A percentile compares a stretch with the other conserved stretches of the same genome.
These are phyloP conservation scores for Dendrophyllia cribrosa DNA, from an alignment of 64 coral and sea anemone genomes.

Conservation along the genomic window DNA sequence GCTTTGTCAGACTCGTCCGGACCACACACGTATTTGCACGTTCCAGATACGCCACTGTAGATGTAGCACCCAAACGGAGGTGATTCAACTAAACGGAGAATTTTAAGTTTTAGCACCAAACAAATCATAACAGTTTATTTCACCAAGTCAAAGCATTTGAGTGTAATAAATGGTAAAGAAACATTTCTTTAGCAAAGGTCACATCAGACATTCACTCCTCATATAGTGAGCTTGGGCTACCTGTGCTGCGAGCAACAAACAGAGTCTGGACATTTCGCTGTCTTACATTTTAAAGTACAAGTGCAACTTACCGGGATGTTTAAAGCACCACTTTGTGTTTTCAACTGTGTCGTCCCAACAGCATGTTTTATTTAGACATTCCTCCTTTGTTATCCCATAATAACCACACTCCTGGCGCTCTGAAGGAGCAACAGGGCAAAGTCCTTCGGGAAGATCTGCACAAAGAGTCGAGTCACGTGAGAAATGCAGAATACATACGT, in stretches of 20 bases:
- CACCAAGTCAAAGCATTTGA: too few relatives aligned
- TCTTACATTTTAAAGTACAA: not conserved
- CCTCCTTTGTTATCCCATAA: constrained; percentile 15
- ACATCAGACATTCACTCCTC: too few relatives aligned
- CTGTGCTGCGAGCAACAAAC: too few relatives aligned
- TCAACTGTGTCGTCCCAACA: constrained; percentile 51
- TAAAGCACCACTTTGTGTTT: constrained; percentile 44
- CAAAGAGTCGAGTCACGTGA: too few relatives aligned
- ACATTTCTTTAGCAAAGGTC: too few relatives aligned
- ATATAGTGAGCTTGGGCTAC: too few relatives aligned
- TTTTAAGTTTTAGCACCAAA: too few relatives aligned
- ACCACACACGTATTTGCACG: not conserved
- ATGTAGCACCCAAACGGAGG: not conserved
- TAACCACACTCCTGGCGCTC: constrained; percentile 59
- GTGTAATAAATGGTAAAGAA: too few relatives aligned
- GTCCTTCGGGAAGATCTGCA: not conserved
- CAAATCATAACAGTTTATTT: too few relatives aligned
- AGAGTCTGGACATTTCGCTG: too few relatives aligned
- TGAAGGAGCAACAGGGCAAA: constrained; percentile 47
- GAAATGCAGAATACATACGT: too few relatives aligned
- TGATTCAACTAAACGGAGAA: not conserved
- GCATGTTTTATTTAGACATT: constrained; percentile 28
- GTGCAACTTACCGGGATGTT: not conserved
- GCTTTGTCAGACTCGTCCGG: not conserved
- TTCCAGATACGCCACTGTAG: not conserved